Conservation (phyloP, 2,113 vertebrate species). For the Laterallus jamaicensis region DNA sequence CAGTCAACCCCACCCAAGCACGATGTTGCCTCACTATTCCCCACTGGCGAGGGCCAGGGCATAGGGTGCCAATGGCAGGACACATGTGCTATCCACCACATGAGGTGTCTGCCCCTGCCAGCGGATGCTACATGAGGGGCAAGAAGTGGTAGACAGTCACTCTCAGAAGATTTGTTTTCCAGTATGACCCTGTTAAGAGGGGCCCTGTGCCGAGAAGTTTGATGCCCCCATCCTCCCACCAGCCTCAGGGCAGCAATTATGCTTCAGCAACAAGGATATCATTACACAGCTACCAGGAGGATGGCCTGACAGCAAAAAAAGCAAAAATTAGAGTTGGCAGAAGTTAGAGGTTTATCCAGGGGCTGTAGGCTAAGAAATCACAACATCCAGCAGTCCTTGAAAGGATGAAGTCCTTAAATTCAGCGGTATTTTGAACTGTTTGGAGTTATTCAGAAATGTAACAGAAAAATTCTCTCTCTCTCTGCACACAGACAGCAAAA, state of each 20-base stretch:
- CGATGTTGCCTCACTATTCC: fast-evolving
- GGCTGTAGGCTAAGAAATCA: neutral
- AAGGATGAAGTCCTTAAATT: neutral
- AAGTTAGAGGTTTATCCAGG: neutral
- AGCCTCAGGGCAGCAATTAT: neutral
- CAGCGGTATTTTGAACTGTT: neutral
- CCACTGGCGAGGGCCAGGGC: fast-evolving
- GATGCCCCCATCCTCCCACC: fast-evolving
- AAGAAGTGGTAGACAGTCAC: fast-evolving
- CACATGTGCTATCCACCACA: neutral
- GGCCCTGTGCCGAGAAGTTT: neutral
- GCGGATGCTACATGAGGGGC: neutral
- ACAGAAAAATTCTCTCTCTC: neutral
- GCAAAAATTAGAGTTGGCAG: neutral
- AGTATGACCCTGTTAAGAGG: neutral
- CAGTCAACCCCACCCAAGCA: neutral
- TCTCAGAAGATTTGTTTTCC: neutral
- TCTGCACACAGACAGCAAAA: neutral
- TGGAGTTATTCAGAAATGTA: neutral
- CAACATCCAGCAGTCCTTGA: neutral
- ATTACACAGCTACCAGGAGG: neutral
- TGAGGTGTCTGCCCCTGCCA: neutral
- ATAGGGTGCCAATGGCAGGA: too few species aligned
- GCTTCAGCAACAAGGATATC: neutral
- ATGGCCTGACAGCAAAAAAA: neutral